A percentile compares a stretch with the other conserved stretches of the same genome.
Evolutionary conservation across 2,113 vertebrate species (phyloP).

Genomic region (Ceyx melanurus): DNA sequence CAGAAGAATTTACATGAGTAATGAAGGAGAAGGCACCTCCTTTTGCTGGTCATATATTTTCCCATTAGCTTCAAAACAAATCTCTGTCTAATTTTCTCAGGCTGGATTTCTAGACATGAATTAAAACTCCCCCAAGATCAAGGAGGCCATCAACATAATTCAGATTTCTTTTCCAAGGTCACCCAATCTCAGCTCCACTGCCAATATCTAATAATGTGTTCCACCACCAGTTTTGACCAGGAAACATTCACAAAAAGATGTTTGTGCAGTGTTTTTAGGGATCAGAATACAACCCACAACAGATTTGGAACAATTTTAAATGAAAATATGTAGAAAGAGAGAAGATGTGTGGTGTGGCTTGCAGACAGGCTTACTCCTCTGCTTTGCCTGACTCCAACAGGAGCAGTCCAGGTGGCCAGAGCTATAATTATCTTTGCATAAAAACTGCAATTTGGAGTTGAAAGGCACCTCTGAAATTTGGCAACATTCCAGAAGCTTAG

Average conservation of each 20-base stretch:
- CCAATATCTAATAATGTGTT: neutral
- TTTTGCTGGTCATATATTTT: constrained; percentile 32
- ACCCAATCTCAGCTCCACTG: neutral
- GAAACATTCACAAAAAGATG: neutral
- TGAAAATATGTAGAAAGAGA: constrained; percentile 2
- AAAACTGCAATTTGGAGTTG: constrained; percentile 66
- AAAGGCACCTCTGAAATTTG: constrained; percentile 75
- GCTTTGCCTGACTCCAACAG: neutral
- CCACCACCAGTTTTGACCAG: neutral
- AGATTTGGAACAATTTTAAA: neutral
- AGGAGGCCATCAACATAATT: constrained; percentile 25
- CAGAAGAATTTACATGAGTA: constrained; percentile 26
- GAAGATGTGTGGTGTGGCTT: neutral
- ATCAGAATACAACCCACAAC: neutral
- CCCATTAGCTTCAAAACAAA: constrained; percentile 63
- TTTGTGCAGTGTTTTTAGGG: neutral
- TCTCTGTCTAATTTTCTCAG: neutral
- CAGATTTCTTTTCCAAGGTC: constrained; percentile 40
- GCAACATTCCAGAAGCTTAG: constrained; percentile 54
- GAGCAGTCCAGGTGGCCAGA: constrained; percentile 58
- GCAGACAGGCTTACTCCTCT: neutral
- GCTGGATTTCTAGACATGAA: constrained; percentile 15
- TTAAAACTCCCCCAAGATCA: constrained; percentile 63
- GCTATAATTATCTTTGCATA: constrained; percentile 66
- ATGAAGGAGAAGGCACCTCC: constrained; percentile 57